phyloP scores from a whole-genome alignment of 2,888 invertebrate genomes.

The Mantis religiosa region DNA sequence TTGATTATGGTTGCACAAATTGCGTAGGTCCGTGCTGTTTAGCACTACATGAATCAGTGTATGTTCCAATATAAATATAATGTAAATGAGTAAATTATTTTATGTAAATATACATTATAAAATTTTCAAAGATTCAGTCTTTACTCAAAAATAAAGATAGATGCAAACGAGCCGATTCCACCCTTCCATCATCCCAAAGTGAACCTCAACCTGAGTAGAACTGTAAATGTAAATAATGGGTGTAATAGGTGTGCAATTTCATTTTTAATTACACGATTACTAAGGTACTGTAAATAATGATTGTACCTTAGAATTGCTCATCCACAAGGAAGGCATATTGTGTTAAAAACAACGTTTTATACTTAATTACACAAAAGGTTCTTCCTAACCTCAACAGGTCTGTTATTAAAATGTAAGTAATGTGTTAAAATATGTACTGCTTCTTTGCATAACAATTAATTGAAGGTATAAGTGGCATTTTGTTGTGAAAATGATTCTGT shows the following conservation, averaged over 20 bases:
- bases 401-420: no score
- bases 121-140: not conserved
- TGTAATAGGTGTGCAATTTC: not conserved
- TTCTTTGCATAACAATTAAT: no score
- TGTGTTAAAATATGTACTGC: no score
- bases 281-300: not conserved
- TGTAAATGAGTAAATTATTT: not conserved
- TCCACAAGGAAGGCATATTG: no score
- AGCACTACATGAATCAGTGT: constrained; percentile 42
- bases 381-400: no score
- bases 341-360: no score
- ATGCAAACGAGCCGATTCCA: not conserved
- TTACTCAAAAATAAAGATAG: not conserved
- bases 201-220: not conserved
- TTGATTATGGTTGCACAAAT: constrained; percentile 40
- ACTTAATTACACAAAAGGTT: no score
- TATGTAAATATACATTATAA: not conserved
- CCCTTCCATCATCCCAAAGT: not conserved
- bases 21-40: constrained; percentile 24
- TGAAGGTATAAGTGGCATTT: no score
- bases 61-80: constrained; percentile 1
- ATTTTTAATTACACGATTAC: not conserved
- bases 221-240: not conserved
- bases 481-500: no score
- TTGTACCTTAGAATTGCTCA: not conserved